These are phyloP conservation scores for Drosophila phalerata DNA, from an alignment of 2,888 invertebrate species.

Conservation along the genomic window DNA sequence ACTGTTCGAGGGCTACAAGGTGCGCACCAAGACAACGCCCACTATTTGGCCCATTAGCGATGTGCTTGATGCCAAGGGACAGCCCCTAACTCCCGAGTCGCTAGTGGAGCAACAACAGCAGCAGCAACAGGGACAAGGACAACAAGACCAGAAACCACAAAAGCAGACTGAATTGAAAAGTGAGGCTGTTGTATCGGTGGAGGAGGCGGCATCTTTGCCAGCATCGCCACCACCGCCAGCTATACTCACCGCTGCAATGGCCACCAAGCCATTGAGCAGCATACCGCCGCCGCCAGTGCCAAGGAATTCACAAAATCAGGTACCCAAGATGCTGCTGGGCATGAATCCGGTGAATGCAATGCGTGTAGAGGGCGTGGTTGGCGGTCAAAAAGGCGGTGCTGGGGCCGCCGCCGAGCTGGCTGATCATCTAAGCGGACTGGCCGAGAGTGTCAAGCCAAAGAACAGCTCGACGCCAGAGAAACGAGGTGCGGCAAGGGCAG, in stretches of 20 bases:
- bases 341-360: conserved; percentile 74
- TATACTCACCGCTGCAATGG: conserved; percentile 85
- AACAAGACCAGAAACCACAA: conserved; percentile 20
- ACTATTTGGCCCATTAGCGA: conserved; percentile 95
- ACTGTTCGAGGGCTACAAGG: conserved; percentile 91
- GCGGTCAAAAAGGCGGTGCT: conserved; percentile 42
- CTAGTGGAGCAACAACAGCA: conserved; percentile 7
- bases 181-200: conserved; percentile 18
- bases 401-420: conserved; percentile 81
- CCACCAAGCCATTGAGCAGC: conserved; percentile 87
- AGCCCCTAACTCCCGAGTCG: conserved; percentile 26
- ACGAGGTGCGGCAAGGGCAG: conserved; percentile 40
- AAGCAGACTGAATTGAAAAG: conserved; percentile 56
- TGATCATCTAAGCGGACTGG: conserved; percentile 83
- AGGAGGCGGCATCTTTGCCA: conserved; percentile 13
- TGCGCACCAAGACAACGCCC: conserved; percentile 93
- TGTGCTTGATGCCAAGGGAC: conserved; percentile 83
- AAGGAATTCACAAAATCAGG: conserved; percentile 86
- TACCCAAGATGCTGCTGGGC: conserved; percentile 74
- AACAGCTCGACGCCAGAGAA: conserved; percentile 74
- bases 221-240: conserved; percentile 65
- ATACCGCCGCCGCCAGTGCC: conserved; percentile 90
- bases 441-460: conserved; percentile 82
- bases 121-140: conserved; percentile 2
- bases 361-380: conserved; percentile 76